Evolutionary conservation across 37 sponge, comb jelly and placozoan species (phyloP), one percentile per base, ranked within the genome.

Genomic region (Cliona cf. orientalis): DNA sequence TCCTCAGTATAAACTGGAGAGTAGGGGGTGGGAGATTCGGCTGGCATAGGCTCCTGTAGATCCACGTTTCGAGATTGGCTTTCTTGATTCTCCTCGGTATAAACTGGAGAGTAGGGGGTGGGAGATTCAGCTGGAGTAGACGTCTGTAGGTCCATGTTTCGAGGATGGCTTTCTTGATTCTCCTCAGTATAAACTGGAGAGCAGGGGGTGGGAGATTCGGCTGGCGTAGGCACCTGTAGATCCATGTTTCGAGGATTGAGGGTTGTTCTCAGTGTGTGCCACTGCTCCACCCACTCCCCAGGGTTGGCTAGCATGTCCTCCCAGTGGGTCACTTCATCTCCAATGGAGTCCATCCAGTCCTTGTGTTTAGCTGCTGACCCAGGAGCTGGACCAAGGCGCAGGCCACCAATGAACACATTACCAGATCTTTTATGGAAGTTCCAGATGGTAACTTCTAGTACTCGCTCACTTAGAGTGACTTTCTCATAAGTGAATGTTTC

Each of bases 401-500:
- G 42, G 23, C 90, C 84, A n/a, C 90, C 90, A 42, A 89, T 78
- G 33, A 89, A 89, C 6, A 76, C 71, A 36, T 79, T 79, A 37
- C 79, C 62, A 19, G 69, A 72, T 17, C 58, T 26, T n/a, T 57
- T 67, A 38, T 80, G 39, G 22, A 22, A 72, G 56, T 90, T 86
- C 91, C 91, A 90, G 17, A 85, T 72, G 0, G 91, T 85, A 42
- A 90, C 81, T 41, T 90, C 91, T 39, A 90, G 46, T 1, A 79
- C 85, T 37, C 91, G 38, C 75, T 90, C 86, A 35, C 58, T 64
- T 9, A 85, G 42, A 39, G 36, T 39, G 42, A 90, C 64, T 21
- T 41, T n/a, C 36, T 77, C 70, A 58, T 81, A 90, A 66, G 55
- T 37, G n/a, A 84, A 61, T 43, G 60, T 31, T 41, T 90, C 86